These are phyloP conservation scores for Pseudococcus viburni DNA, from an alignment of 2,888 invertebrate species.

Conservation along the genomic window DNA sequence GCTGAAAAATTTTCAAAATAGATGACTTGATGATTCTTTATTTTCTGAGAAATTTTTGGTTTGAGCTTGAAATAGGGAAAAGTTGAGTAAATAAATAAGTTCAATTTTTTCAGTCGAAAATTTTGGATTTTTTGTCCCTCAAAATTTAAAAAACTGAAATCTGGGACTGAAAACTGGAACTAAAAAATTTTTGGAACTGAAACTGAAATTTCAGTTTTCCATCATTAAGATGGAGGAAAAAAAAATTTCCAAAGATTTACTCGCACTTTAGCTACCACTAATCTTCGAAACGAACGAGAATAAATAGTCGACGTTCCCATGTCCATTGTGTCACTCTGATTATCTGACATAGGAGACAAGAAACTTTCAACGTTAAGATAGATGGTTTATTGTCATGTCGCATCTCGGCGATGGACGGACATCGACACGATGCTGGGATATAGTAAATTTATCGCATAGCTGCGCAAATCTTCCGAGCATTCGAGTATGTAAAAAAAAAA, in stretches of 20 bases:
- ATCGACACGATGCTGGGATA: neutral
- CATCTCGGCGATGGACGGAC: neutral
- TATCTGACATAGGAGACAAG: slow-evolving; percentile 31
- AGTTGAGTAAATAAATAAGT: too few relatives aligned
- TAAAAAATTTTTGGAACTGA: too few relatives aligned
- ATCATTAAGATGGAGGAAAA: neutral
- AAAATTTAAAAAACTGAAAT: too few relatives aligned
- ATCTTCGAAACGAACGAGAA: neutral
- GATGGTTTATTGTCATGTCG: slow-evolving; percentile 51
- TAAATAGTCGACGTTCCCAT: slow-evolving; percentile 21
- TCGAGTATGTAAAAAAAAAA: neutral
- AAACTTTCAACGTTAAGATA: slow-evolving; percentile 40
- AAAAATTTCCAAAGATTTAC: neutral
- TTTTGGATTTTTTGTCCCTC: too few relatives aligned
- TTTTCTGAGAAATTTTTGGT: too few relatives aligned
- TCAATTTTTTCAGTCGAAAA: too few relatives aligned
- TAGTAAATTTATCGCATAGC: slow-evolving; percentile 10
- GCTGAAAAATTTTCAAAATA: too few relatives aligned
- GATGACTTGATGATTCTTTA: too few relatives aligned
- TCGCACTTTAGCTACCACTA: slow-evolving; percentile 10
- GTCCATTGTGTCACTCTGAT: slow-evolving; percentile 40
- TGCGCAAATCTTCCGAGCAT: neutral
- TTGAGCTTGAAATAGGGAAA: too few relatives aligned
- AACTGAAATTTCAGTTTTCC: too few relatives aligned
- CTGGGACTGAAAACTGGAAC: too few relatives aligned